Percentiles rank a stretch among this genome's conserved stretches.
These are phyloP conservation scores for Zelleria hepariella DNA, from an alignment of 2,888 invertebrate genomes.

Conservation along the genomic window DNA sequence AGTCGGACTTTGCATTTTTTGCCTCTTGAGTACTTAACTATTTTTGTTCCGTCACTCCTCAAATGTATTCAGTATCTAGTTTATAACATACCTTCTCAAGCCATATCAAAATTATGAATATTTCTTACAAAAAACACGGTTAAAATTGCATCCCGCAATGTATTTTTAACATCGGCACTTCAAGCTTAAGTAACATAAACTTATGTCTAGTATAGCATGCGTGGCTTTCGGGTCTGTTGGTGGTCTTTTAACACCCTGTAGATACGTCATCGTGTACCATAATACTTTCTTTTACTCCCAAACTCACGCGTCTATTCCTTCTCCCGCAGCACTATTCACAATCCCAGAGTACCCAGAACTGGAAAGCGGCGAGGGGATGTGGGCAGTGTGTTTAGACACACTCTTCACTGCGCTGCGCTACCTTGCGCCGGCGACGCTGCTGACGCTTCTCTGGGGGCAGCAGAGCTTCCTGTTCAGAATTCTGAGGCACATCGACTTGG, in stretches of 20 bases:
- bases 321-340: slow-evolving; percentile 54
- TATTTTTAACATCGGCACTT: too few species aligned
- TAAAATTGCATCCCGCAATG: too few species aligned
- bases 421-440: slow-evolving; percentile 69
- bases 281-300: neutral
- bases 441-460: slow-evolving; percentile 69
- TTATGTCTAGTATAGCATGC: too few species aligned
- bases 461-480: slow-evolving; percentile 67
- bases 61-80: too few species aligned
- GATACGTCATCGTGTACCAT: neutral
- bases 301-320: neutral
- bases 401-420: slow-evolving; percentile 67
- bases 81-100: too few species aligned
- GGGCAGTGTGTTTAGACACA: slow-evolving; percentile 56
- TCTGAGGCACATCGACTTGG: slow-evolving; percentile 65
- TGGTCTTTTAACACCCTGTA: neutral
- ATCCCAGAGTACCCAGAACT: slow-evolving; percentile 62
- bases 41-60: too few species aligned
- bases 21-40: too few species aligned
- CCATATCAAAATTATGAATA: too few species aligned
- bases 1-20: too few species aligned
- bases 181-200: too few species aligned
- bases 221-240: too few species aligned
- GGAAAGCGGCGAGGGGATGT: slow-evolving; percentile 55
- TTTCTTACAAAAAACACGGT: too few species aligned